Evolutionary conservation across 2,113 vertebrate genomes (phyloP).

Genomic region (Rhombomys opimus): DNA sequence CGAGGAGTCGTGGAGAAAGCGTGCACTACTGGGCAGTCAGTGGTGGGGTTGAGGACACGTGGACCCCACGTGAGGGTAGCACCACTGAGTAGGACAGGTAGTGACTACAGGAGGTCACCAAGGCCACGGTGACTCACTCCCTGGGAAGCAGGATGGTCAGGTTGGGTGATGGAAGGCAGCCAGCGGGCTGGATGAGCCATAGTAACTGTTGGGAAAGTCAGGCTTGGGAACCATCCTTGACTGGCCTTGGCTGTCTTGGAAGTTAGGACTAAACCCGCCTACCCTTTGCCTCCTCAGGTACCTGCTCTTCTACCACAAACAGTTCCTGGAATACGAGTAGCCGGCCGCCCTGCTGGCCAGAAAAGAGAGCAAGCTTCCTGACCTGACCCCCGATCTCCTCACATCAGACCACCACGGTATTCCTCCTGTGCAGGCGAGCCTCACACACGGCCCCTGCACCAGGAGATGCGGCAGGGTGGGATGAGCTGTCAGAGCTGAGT

Average conservation of each 20-base stretch:
- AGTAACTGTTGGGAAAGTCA: background rate
- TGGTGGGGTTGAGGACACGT: background rate
- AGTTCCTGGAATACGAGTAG: conserved; percentile 98
- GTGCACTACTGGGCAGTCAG: background rate
- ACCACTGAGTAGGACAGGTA: background rate
- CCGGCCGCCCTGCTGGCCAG: conserved; percentile 81
- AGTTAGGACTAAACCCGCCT: rapidly evolving
- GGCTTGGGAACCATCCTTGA: rapidly evolving
- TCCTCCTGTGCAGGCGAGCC: background rate
- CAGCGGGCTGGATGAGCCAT: background rate
- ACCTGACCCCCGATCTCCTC: conserved; percentile 91
- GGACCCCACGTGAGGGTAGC: rapidly evolving
- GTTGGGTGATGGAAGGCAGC: no score
- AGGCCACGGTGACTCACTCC: background rate
- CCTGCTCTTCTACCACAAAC: conserved; percentile 99
- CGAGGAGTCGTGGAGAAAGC: background rate
- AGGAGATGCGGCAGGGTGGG: conserved; percentile 52
- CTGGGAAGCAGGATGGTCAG: rapidly evolving
- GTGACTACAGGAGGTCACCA: background rate
- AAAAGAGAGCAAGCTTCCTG: conserved; percentile 83
- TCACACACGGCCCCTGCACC: background rate
- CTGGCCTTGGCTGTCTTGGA: rapidly evolving
- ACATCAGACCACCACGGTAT: conserved; percentile 79
- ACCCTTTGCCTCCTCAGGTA: conserved; percentile 85
- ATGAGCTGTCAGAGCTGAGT: conserved; percentile 62